Evolutionary conservation across 2,113 vertebrate genomes (phyloP).

Genomic region (Protobothrops flavoviridis): DNA sequence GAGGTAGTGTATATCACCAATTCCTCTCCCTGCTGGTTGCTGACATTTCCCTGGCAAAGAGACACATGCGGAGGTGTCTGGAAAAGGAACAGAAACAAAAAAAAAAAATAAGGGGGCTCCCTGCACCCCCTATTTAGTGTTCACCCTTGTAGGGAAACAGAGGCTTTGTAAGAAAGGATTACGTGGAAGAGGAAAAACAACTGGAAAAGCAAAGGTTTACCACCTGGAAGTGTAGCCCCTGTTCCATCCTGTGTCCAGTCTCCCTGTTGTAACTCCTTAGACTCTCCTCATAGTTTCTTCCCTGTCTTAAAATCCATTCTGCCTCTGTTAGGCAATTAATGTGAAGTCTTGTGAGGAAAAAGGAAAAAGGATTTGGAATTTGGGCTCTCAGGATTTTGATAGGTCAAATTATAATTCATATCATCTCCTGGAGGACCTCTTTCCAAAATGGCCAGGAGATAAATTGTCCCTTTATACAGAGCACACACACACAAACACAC

Average conservation of each 20-base stretch:
- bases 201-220: not conserved
- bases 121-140: not conserved
- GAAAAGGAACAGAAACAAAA: constrained; percentile 20
- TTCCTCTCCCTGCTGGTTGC: constrained; percentile 14
- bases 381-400: not conserved
- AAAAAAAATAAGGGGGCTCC: constrained; percentile 4
- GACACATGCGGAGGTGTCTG: constrained; percentile 28
- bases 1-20: constrained; percentile 4
- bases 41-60: constrained; percentile 34
- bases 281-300: not conserved
- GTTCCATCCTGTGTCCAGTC: not conserved
- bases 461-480: not conserved
- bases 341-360: not conserved
- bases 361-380: not conserved
- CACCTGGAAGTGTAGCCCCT: not conserved
- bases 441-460: not conserved
- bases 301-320: not conserved
- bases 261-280: not conserved
- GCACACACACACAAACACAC: not conserved
- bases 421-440: not conserved
- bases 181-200: not conserved
- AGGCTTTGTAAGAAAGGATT: not conserved
- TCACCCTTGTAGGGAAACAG: not conserved
- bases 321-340: not conserved
- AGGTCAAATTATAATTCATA: not conserved